Conservation (phyloP, 2,113 vertebrate species). For the Semnopithecus entellus region DNA sequence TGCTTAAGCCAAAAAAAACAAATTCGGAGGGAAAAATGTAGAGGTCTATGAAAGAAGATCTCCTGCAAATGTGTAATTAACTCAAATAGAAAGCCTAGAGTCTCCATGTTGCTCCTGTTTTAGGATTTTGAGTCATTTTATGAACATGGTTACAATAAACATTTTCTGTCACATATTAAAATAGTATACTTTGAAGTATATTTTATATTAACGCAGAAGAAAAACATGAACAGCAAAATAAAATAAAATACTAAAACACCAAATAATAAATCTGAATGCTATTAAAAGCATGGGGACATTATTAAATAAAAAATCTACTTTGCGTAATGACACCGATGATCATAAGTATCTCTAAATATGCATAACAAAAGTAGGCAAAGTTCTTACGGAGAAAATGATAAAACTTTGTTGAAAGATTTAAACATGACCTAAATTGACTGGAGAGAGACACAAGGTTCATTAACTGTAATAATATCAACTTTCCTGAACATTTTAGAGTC, state of each 20-base stretch:
- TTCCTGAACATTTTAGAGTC: background rate
- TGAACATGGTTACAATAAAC: background rate
- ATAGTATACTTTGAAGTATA: background rate
- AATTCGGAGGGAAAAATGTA: constrained; percentile 49
- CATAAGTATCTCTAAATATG: background rate
- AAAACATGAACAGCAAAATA: background rate
- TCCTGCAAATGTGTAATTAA: constrained; percentile 70
- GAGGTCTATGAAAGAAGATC: constrained; percentile 67
- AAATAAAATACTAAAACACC: background rate
- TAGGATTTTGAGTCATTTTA: constrained; percentile 27
- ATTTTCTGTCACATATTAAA: background rate
- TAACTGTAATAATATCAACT: background rate
- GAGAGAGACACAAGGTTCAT: background rate
- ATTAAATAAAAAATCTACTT: background rate
- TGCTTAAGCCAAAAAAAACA: too few species aligned
- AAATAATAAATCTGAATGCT: background rate
- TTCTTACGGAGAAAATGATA: background rate
- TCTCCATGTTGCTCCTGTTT: constrained; percentile 54
- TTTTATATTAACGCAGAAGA: background rate
- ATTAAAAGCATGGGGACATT: background rate
- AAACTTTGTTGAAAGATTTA: background rate
- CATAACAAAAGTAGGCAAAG: background rate
- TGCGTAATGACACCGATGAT: background rate
- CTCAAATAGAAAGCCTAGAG: background rate
- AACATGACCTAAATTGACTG: background rate